These are phyloP conservation scores for Cyaniris semiargus DNA, from an alignment of 2,888 invertebrate genomes.

Conservation along the genomic window DNA sequence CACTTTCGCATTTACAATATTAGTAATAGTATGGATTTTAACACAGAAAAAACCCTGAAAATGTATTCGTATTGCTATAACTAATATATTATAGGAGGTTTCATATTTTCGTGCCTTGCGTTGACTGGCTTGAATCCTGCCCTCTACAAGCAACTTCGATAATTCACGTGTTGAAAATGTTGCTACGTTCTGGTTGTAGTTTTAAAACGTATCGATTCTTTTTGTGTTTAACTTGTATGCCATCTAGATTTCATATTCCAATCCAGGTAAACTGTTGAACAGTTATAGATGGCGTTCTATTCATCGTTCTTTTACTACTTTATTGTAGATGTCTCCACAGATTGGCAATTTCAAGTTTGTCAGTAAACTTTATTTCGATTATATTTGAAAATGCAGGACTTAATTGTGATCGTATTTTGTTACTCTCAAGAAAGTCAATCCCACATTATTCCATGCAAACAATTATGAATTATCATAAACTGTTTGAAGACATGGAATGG, in stretches of 20 bases:
- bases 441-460: too few species aligned
- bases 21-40: too few species aligned
- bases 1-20: too few species aligned
- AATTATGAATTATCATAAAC: too few species aligned
- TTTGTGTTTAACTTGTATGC: not conserved
- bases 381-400: too few species aligned
- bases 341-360: not conserved
- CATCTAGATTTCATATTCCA: not conserved
- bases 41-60: too few species aligned
- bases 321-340: constrained; percentile 3
- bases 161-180: not conserved
- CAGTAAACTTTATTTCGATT: not conserved
- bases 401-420: too few species aligned
- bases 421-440: too few species aligned
- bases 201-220: not conserved
- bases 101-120: too few species aligned
- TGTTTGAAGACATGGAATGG: too few species aligned
- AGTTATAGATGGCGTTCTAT: not conserved
- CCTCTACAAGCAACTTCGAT: not conserved
- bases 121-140: not conserved
- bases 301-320: not conserved
- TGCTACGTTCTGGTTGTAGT: not conserved
- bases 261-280: not conserved
- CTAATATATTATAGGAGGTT: too few species aligned
- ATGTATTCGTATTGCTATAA: too few species aligned